Evolutionary conservation across 2,113 vertebrate genomes (phyloP).

Genomic region (Brevimyrus niger): DNA sequence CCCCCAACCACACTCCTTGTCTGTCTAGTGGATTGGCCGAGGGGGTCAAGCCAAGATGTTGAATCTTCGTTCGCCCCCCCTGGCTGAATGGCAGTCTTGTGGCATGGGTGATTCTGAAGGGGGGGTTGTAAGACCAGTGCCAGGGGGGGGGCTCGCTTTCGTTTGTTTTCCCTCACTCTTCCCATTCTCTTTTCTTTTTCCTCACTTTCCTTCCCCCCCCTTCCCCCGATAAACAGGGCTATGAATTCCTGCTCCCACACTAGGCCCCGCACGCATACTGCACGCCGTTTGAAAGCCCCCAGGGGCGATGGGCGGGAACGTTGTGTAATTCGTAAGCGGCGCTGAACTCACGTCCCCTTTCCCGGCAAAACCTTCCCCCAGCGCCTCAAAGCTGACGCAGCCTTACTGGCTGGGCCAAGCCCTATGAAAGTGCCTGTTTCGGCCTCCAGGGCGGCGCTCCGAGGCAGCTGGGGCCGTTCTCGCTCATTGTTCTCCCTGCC

Average conservation of each 20-base stretch:
- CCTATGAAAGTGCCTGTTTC: neutral
- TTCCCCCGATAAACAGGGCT: neutral
- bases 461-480: neutral
- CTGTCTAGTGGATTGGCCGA: neutral
- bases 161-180: neutral
- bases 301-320: neutral
- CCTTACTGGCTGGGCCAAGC: neutral
- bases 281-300: neutral
- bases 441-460: neutral
- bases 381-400: neutral
- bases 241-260: neutral
- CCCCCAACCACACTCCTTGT: neutral
- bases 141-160: neutral
- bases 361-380: neutral
- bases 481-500: neutral
- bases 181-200: neutral
- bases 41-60: neutral
- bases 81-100: constrained; percentile 19
- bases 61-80: neutral
- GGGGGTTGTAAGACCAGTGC: neutral
- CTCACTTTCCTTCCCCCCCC: neutral
- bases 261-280: neutral
- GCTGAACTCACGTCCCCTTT: neutral
- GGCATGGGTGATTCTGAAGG: constrained; percentile 4
- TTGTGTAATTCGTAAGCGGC: neutral